These are phyloP conservation scores for Nibea coibor DNA, from an alignment of 2,113 vertebrate species.

Conservation along the genomic window DNA sequence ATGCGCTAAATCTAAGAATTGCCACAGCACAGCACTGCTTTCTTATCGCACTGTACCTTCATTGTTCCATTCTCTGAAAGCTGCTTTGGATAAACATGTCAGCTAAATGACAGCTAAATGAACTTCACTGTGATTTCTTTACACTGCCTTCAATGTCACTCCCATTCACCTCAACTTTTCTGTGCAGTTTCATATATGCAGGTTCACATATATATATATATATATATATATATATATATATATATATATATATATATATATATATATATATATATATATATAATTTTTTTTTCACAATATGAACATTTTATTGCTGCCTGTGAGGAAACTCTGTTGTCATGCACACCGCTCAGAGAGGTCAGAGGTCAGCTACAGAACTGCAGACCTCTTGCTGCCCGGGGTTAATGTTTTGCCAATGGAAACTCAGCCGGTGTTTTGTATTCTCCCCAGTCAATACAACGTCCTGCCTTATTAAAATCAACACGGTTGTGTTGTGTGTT, in stretches of 20 bases:
- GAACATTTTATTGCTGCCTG: background rate
- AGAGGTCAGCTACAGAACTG: background rate
- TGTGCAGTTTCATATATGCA: background rate
- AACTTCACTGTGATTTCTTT: background rate
- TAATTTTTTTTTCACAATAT: background rate
- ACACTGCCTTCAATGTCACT: too few relatives aligned
- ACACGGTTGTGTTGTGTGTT: background rate
- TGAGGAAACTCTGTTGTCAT: background rate
- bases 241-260: too few relatives aligned
- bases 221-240: too few relatives aligned
- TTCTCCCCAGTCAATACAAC: background rate
- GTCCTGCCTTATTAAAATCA: slow-evolving; percentile 5
- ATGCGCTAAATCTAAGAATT: too few relatives aligned
- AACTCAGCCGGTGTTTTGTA: background rate
- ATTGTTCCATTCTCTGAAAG: too few relatives aligned
- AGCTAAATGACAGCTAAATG: too few relatives aligned
- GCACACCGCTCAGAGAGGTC: background rate
- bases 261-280: too few relatives aligned
- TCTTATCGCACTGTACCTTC: too few relatives aligned
- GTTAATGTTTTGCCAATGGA: background rate
- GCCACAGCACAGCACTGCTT: too few relatives aligned
- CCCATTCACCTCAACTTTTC: background rate
- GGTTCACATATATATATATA: too few relatives aligned
- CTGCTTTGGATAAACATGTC: too few relatives aligned
- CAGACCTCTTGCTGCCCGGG: background rate